These are phyloP conservation scores for Corythornis cristatus DNA, from an alignment of 2,113 vertebrate species.

Conservation along the genomic window DNA sequence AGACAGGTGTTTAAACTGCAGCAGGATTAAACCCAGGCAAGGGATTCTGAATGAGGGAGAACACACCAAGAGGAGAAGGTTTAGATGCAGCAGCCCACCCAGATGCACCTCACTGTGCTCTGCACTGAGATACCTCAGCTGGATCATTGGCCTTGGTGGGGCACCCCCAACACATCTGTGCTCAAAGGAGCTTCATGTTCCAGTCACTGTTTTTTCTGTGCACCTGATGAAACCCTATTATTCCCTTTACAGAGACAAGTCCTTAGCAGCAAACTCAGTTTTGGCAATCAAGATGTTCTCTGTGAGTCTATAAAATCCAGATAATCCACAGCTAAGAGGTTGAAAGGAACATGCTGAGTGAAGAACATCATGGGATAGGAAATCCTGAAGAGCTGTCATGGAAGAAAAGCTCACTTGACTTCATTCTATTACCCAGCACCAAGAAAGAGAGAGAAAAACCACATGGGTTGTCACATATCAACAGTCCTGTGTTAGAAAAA, in stretches of 20 bases:
- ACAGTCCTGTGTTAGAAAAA: background rate
- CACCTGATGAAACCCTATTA: background rate
- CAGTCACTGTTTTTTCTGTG: background rate
- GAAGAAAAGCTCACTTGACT: background rate
- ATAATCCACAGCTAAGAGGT: background rate
- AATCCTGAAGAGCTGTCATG: background rate
- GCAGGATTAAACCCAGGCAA: conserved; percentile 73
- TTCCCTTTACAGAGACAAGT: background rate
- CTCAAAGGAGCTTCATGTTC: background rate
- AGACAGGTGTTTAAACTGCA: conserved; percentile 84
- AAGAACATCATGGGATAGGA: background rate
- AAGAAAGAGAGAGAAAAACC: background rate
- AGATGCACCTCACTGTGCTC: conserved; percentile 22
- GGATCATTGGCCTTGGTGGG: background rate
- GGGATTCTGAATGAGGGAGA: conserved; percentile 37
- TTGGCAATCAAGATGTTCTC: background rate
- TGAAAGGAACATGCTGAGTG: background rate
- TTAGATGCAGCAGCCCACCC: conserved; percentile 56
- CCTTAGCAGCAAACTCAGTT: background rate
- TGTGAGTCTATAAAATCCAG: background rate
- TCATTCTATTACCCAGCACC: background rate
- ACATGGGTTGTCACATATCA: background rate
- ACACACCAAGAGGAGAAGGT: background rate
- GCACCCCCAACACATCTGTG: background rate
- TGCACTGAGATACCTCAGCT: conserved; percentile 1